Base-by-base conservation (phyloP, 2,797 vertebrate species). In the Myotis daubentonii region DNA sequence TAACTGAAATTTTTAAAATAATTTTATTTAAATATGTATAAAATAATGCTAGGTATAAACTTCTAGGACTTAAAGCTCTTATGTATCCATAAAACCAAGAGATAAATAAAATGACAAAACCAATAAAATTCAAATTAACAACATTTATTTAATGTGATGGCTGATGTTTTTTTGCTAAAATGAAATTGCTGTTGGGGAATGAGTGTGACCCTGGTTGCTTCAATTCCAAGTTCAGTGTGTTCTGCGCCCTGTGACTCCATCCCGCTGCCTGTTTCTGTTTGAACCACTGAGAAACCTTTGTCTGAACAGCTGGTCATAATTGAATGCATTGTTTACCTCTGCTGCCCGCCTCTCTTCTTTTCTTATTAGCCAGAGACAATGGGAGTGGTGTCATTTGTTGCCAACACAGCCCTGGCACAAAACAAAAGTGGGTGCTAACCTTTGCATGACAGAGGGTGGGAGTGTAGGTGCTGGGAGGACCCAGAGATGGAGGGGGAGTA, bases 21-120 rank as follows among this genome's bases (percentile, higher is more conserved):
- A 71, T 89, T 68, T 95, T 93, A 96, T 94, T 96, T 94, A 91
- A 95, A 66, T 93, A 22, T 74, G 11, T 66, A 55, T 78, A 23
- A 83, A 93, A 72, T 75, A 91, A 88, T 33, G 49, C 20, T 78
- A 75, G 36, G 53, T 66, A 30, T 87, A 94, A 76, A 68, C 68
- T 76, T 51, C 33, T 51, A 25, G 19, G 80, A 80, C n/a, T 60
- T 83, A 72, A 92, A 94, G 62, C 44, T 89, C 70, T 91, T 36
- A 23, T 25, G 20, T 25, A 36, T 41, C 28, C 82, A 60, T 75
- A 62, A 94, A 94, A 10, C 25, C 76, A 41, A 79, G 44, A 80
- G 87, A 95, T 30, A 49, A 81, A 92, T 71, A 89, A 78, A 92
- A 51, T 81, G 90, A 84, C 70, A 96, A 83, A 95, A 93, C 72